Evolutionary conservation across 2,888 invertebrate genomes (phyloP), one percentile per base, ranked within the genome.

Genomic region (Zele albiditarsus): DNA sequence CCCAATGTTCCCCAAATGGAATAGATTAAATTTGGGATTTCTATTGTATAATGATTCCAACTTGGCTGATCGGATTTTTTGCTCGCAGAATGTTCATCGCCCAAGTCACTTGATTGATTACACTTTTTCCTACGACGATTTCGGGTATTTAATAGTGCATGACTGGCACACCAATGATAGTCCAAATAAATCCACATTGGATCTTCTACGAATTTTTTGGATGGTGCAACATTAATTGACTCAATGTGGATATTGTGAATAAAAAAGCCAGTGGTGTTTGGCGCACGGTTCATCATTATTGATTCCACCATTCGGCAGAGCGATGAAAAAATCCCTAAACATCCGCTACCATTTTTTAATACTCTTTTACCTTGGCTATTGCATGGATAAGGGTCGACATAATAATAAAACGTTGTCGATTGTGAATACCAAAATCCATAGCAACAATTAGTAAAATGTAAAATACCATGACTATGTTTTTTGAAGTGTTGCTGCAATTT

Each of bases 101-200:
- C 46, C 2, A 65, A 6, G 16, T 71, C 66, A 10, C 71, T 53
- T 33, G 23, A 28, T 31, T 62, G 2, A 28, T 66, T 70, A 0
- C 23, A 20, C 14, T 65, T 33, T 28, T 63, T 66, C 10, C 75
- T 78, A 42, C 49, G 49, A 4, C 31, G 42, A 25, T 74, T 74
- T n/a, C 27, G 33, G n/a, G 23, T 25, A 5, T 71, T 69, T 27
- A 74, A 75, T 2, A 78, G 73, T 0, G 81, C 81, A 65, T 84
- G 82, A 14, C 75, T 72, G 38, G 85, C 85, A 57, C 85, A 84
- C 89, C 89, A 89, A 5, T 89, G 87, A 49, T 84, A 88, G 58
- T 89, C 89, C 3, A 89, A 70, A 63, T 89, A 89, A 3, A 85
- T 75, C 89, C 89, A 89, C 80, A 89, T 86, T 0, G 88, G 86